Base-by-base conservation (phyloP, 2,113 vertebrate genomes). In the Oncorhynchus clarkii region DNA sequence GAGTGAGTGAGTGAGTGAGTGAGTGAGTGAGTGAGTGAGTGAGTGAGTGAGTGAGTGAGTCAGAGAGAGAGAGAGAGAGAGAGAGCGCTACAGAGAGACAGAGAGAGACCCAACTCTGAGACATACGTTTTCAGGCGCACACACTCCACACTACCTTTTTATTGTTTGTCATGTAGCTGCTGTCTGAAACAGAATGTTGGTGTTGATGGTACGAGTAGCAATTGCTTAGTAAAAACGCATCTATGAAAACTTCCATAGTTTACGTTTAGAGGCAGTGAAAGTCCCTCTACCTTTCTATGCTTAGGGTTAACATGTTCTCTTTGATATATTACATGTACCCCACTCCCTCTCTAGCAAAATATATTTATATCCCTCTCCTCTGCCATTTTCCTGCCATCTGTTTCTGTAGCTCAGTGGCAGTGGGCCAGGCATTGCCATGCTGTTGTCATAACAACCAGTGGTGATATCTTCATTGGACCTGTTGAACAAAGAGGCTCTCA, bases 381-480 rank as follows among this genome's bases (percentile, higher is more conserved):
- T 27, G 60, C 27, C 24, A 8, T 68, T 76, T 39, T 18, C 24
- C 71, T 78, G 67, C 82, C 74, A 83, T 84, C 82, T 86, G 80
- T 86, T 80, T 86, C 65, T 76, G 74, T 70, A 78, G 79, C 71
- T 26, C 67, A 71, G 48, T 78, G 80, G 86, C 88, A 74, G 70
- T 14, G 76, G 68, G 80, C 84, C 81, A 82, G 80, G 77, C 78
- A 71, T 77, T 57, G 20, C 48, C 67, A 77, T 66, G 73, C 72
- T 49, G 66, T 86, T 74, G 76, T 82, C 77, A 80, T 87, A 81
- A 76, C 78, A 82, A 89, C 85, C 26, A 57, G 76, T 20, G 0
- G 71, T 83, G 68, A 88, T 77, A 78, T 90, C 88, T 91, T 89
- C 83, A 45, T 45, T 45, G 39, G 39, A 45, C 39, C 39, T 54